A percentile compares a stretch with the other conserved stretches of the same genome.
Evolutionary conservation across 2,888 invertebrate genomes (phyloP).

Genomic region (Protophormia terraenovae): DNA sequence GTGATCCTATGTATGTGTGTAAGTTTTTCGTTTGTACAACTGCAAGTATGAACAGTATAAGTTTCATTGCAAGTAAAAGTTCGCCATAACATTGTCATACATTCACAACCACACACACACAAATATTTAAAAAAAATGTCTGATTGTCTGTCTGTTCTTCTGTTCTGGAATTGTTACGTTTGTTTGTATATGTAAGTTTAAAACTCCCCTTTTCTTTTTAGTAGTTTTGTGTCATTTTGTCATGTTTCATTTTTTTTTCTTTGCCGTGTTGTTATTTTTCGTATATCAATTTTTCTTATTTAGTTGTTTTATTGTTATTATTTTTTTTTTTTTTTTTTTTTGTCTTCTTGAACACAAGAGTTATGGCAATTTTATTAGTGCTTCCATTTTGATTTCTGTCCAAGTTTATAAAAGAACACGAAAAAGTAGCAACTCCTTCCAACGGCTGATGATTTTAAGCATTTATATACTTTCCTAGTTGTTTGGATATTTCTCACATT

Average conservation of each 20-base stretch:
- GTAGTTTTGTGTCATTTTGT: conserved; percentile 51
- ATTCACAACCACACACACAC: not conserved
- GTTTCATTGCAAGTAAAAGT: conserved; percentile 37
- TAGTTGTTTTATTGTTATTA: conserved; percentile 14
- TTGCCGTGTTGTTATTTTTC: conserved; percentile 37
- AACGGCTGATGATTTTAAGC: conserved; percentile 15
- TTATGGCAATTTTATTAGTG: conserved; percentile 57
- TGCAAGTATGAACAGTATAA: conserved; percentile 2
- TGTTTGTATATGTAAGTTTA: not conserved
- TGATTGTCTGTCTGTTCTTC: not conserved
- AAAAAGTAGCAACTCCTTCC: conserved; percentile 26
- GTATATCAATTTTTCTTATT: conserved; percentile 54
- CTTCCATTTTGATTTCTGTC: conserved; percentile 54
- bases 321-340: not conserved
- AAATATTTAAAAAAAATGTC: not conserved
- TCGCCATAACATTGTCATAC: conserved; percentile 26
- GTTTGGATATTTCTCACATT: not conserved
- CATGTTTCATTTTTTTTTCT: conserved; percentile 33
- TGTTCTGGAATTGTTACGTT: not conserved
- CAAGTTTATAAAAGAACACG: conserved; percentile 23
- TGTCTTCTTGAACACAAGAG: conserved; percentile 21
- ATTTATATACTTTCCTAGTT: conserved; percentile 1
- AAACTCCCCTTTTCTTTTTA: not conserved
- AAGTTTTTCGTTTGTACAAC: conserved; percentile 6
- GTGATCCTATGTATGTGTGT: not conserved